These are phyloP conservation scores for Nasonia oneida DNA, from an alignment of 2,888 invertebrate species.

Conservation along the genomic window DNA sequence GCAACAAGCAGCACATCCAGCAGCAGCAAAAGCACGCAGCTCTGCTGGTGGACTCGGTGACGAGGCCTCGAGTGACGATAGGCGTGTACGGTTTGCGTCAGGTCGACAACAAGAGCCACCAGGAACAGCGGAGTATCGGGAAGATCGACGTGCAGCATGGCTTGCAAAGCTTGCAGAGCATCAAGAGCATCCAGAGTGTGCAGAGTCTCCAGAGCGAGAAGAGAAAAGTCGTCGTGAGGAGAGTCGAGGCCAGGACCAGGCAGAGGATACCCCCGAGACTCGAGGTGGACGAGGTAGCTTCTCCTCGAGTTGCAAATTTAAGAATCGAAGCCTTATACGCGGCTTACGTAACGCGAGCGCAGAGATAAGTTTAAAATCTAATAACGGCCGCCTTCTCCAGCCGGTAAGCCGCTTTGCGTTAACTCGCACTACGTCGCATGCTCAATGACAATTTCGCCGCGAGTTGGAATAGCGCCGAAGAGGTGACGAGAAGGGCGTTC, in stretches of 20 bases:
- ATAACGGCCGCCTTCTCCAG: slow-evolving; percentile 18
- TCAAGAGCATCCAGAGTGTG: not conserved
- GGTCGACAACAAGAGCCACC: slow-evolving; percentile 50
- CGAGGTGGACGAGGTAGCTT: slow-evolving; percentile 57
- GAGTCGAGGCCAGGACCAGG: slow-evolving; percentile 65
- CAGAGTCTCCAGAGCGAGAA: slow-evolving; percentile 41
- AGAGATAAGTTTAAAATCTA: slow-evolving; percentile 39
- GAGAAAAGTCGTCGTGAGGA: slow-evolving; percentile 40
- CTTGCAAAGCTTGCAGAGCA: not conserved
- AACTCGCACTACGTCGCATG: not conserved
- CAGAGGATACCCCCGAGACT: slow-evolving; percentile 67
- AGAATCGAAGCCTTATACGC: slow-evolving; percentile 31
- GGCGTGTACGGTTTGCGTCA: slow-evolving; percentile 73
- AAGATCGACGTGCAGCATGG: not conserved
- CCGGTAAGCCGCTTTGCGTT: slow-evolving; percentile 31
- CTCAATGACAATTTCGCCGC: slow-evolving; percentile 24
- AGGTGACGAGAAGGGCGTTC: no score
- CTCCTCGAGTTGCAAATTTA: slow-evolving; percentile 50
- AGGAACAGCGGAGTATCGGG: not conserved
- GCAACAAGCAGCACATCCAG: slow-evolving; percentile 47
- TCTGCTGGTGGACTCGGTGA: slow-evolving; percentile 10
- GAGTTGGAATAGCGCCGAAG: not conserved
- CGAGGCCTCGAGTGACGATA: slow-evolving; percentile 73
- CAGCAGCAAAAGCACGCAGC: slow-evolving; percentile 23
- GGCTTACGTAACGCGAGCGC: slow-evolving; percentile 27